These are phyloP conservation scores for Enteromius radiatus DNA, from an alignment of 2,797 vertebrate genomes.

Conservation along the genomic window DNA sequence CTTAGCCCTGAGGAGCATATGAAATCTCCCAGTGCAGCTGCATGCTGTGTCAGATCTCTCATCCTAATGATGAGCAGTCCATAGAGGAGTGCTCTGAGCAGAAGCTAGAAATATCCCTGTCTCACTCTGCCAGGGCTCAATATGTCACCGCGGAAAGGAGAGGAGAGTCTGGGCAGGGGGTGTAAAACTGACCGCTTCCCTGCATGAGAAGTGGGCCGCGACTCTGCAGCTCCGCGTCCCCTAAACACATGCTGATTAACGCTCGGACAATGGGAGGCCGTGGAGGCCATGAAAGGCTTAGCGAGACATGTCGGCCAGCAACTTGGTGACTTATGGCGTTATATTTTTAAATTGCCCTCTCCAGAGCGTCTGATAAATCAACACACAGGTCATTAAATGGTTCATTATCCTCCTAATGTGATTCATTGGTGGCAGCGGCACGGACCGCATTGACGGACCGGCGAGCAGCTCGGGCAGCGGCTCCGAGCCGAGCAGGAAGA, in stretches of 20 bases:
- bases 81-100: conserved; percentile 49
- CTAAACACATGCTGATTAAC: conserved; percentile 66
- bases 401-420: conserved; percentile 82
- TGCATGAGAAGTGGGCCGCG: conserved; percentile 47
- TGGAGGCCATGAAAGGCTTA: conserved; percentile 42
- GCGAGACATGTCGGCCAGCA: conserved; percentile 44
- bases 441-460: conserved; percentile 65
- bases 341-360: conserved; percentile 79
- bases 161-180: conserved; percentile 24
- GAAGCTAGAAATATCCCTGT: conserved; percentile 51
- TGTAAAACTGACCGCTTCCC: conserved; percentile 47
- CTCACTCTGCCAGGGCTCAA: conserved; percentile 47
- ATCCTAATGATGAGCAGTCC: conserved; percentile 58
- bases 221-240: conserved; percentile 52
- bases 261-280: conserved; percentile 41
- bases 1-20: conserved; percentile 30
- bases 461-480: conserved; percentile 53
- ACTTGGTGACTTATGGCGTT: conserved; percentile 73
- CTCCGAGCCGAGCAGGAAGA: conserved; percentile 56
- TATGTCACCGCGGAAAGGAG: conserved; percentile 48
- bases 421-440: conserved; percentile 76
- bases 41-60: conserved; percentile 46
- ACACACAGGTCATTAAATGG: conserved; percentile 82
- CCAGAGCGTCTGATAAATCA: conserved; percentile 83
- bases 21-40: conserved; percentile 18